Evolutionary conservation across 92 coral and sea anemone genomes (phyloP), one percentile per base, ranked within the genome.

Genomic region (Micromussa lordhowensis): DNA sequence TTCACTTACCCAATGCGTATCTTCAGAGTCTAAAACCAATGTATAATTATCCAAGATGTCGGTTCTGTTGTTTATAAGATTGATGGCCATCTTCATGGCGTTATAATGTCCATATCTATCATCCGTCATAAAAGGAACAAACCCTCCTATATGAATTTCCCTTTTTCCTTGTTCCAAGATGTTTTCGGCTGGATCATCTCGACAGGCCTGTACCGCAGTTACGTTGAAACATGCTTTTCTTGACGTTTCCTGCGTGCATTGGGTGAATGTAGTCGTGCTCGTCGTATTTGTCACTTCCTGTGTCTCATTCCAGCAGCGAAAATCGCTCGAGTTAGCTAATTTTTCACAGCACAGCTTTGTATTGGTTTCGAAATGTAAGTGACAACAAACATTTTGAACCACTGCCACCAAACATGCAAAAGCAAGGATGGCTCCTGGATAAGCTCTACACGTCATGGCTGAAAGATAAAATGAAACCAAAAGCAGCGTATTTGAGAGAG

Each of bases 41-140:
- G 95, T 92, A 68, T 94, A 87, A 18, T 89, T 92, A 24, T n/a
- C 30, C 24, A 95, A 75, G n/a, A 95, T 88, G 49, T 95, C 96
- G 19, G 85, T 92, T 30, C 93, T 80, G 69, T 94, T 95, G 79
- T 95, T 95, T 48, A 95, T 95, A 29, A 92, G 85, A 8, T 92
- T 95, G 69, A 89, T 82, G 3, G 98, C 98, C 82, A 92, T 69
- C 29, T 88, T 70, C 88, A 95, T 90, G 5, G 96, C 98, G 3
- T 74, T 64, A 22, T 63, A 63, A 64, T 82, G 66, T 13, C 95
- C 95, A 72, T 66, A 86, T 58, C 80, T 70, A 83, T 95, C 95
- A 3, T 34, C 34, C 4, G 14, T 18, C 59, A 84, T 9, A 40
- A 86, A 82, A 38, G 96, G 95, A 61, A 94, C 82, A 51, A 92